Base-by-base conservation (phyloP, 2,113 vertebrate species). In the Muscicapa adusta region DNA sequence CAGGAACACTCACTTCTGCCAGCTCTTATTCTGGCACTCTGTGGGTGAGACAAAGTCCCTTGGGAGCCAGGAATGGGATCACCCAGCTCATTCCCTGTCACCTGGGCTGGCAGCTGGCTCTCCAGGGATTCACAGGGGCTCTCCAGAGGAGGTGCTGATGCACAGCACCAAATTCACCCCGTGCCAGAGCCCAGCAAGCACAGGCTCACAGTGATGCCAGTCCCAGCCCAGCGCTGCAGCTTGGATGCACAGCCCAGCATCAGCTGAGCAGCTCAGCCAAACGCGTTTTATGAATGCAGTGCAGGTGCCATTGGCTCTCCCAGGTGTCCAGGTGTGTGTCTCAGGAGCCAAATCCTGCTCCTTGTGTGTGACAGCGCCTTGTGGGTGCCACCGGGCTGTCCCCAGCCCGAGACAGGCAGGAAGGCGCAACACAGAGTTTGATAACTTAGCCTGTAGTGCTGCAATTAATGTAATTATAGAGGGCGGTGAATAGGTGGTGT, bases 271-370 rank as follows among this genome's bases (percentile, higher is more conserved):
- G 28, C 71, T 66, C 65, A 23, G 66, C 25, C 14, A 13, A 9
- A 12, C 51, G 7, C 0, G 0, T 33, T 22, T 28, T 1, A 14
- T 0, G 11, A 23, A 26, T 0, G 14, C 22, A 5, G 2, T 0
- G 9, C 43, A 6, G 38, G 22, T 0, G 1, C 3, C 2, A 1
- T 11, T 0, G 5, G 18, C 56, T 58, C 14, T 48, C 6, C 50
- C 36, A 5, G 33, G 45, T 1, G 18, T 7, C 20, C 18, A 3
- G 18, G 34, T 1, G 20, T 15, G 18, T 7, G 1, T 15, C 16
- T 12, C 13, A 1, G 58, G 10, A 45, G 18, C 4, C 20, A 73
- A 29, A 62, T 5, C n/a, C 67, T 0, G 0, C 28, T 51, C 33
- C 25, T 24, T 3, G 1, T 3, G 24, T 1, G 1, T 1, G 9